Base-by-base conservation (phyloP, 2,797 vertebrate genomes). In the Chlorospingus semifuscus region DNA sequence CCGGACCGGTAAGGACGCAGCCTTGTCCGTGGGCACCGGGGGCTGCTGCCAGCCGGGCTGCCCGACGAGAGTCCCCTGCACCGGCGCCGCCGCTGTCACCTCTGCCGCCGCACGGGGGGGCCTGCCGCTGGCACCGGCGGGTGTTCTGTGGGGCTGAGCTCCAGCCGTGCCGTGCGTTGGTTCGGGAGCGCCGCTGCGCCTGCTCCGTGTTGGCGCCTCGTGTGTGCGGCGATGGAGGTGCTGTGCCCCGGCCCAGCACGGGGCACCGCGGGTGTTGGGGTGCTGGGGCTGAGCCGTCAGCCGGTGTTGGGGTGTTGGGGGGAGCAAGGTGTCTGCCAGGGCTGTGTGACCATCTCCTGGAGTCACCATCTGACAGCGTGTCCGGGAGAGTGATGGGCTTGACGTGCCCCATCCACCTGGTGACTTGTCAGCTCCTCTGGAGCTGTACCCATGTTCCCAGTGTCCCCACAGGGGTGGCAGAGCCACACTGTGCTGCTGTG, bases 1-100 rank as follows among this genome's bases (percentile, higher is more conserved):
- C 99, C 27, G 98, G 98, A 96, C 98, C 99, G 97, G 99, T 99
- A 98, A 99, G 99, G 90, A 92, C 32, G 20, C 21, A 27, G 82
- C 53, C 52, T 59, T 19, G 5, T 27, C 37, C 11, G 0, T n/a
- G 29, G 68, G 72, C 19, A 1, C 65, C 1, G 4, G 61, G 64
- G 68, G 23, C 68, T 49, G 76, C 74, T 50, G 66, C 57, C 39
- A 2, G 21, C 78, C 5, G 0, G 37, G 39, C 57, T 64, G 39
- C 78, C 56, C 2, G 11, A 57, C 36, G 21, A 71, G 41, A 13
- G 3, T 55, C 49, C 63, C 47, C 59, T 3, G 57, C 5, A 92
- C 76, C 11, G 1, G 87, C 74, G 1, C 41, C 44, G 4, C 26
- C 8, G 14, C 76, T 17, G 2, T 76, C 83, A 9, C 32, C 15